Evolutionary conservation across 2,888 invertebrate species (phyloP).

Genomic region (Aspidapion aeneum): DNA sequence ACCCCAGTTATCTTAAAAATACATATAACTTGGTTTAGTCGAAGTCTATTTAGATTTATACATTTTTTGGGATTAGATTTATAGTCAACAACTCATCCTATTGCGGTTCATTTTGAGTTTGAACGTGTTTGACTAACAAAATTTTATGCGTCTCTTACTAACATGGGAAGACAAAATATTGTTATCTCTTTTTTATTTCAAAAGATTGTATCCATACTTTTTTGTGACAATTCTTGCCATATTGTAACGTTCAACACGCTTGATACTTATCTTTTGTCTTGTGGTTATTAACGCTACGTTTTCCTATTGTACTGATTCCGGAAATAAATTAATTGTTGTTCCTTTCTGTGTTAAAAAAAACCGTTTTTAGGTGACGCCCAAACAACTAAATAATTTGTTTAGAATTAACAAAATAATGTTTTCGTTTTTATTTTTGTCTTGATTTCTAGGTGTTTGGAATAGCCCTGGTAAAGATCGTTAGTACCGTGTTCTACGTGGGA

Average conservation of each 20-base stretch:
- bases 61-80: no score
- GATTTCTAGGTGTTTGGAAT: constrained; percentile 49
- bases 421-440: not conserved
- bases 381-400: no score
- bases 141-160: not conserved
- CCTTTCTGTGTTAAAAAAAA: no score
- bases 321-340: no score
- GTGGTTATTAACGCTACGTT: no score
- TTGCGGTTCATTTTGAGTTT: not conserved
- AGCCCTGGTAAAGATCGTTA: constrained; percentile 44
- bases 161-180: not conserved
- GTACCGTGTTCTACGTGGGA: constrained; percentile 55
- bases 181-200: not conserved
- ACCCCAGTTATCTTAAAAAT: no score
- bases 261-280: no score
- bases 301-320: no score
- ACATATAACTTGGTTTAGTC: no score
- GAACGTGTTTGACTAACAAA: not conserved
- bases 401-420: not conserved
- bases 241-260: not conserved
- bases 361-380: no score
- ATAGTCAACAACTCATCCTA: no score
- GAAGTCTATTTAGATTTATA: no score
- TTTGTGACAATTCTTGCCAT: not conserved
- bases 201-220: not conserved